Base-by-base conservation (phyloP, 2,113 vertebrate species). In the Odocoileus virginianus region DNA sequence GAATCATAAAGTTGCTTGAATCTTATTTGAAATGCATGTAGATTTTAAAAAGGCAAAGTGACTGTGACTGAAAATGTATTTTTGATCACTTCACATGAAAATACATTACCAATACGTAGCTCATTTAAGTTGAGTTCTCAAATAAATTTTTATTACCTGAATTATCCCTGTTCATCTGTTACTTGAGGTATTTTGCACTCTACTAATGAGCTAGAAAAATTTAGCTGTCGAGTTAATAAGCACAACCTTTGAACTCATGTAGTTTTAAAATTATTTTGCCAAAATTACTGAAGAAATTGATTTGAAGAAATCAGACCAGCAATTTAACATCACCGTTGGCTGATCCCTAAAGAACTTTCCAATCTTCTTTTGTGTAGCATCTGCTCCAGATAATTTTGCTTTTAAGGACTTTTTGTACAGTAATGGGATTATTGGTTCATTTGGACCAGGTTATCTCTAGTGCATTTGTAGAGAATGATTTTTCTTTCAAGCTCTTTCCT, bases 391-490 rank as follows among this genome's bases (percentile, higher is more conserved):
- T 71, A 47, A 93, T 61, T 76, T 30, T 92, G 23, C 16, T 86
- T 93, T 95, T 21, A 91, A 47, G 30, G 88, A 87, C 25, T 89
- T 87, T 16, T 71, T 82, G 9, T 33, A 61, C 12, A 61, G 5
- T 25, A 47, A n/a, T 33, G 71, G 33, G 14, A 64, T 81, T 64
- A 45, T 50, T 79, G 45, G 9, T 87, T 85, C 28, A 27, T n/a
- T 82, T 93, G 47, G 3, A 47, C 60, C n/a, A 58, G 5, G 8
- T 55, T 76, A 93, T 90, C 88, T 97, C 90, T 92, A 79, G 82
- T 95, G 84, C 58, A 84, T 95, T 98, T 97, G 93, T 94, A 97
- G 71, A 98, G 94, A 97, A 94, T 96, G 92, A 94, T 94, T 98
- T 98, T 96, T 95, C 83, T 95, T 98, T 96, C 85, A 94, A 82